Base-by-base conservation (phyloP, 2,888 invertebrate genomes). In the Hanleya hanleyi region DNA sequence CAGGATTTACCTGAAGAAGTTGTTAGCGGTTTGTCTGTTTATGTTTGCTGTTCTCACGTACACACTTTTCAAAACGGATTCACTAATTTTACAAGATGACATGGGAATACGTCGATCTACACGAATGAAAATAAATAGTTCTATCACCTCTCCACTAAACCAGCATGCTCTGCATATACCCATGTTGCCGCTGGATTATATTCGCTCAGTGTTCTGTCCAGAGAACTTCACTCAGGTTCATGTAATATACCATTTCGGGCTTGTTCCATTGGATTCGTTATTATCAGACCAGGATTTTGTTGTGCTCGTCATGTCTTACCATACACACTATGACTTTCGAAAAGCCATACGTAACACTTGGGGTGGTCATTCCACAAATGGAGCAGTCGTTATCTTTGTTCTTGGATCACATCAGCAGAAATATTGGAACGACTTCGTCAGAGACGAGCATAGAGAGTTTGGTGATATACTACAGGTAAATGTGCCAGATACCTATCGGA, bases 391-490 rank as follows among this genome's bases (percentile, higher is more conserved):
- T 4, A 69, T 71, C 15, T 81, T 81, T 57, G 68, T 79, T 2
- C 70, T 78, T 1, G 81, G 81, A 7, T 66, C 62, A 33, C 38
- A 47, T 32, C 51, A 37, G 33, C 67, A 75, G 15, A 68, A 70
- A 0, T 36, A 38, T 26, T 81, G 79, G 81, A 74, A 73, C 66
- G 61, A 73, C 9, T 51, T 79, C 41, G 67, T 78, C 12, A 69
- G 69, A 18, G 68, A 75, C 9, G 81, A 81, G 68, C 62, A 69
- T 15, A 49, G 22, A 1, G 18, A 78, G 2, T 77, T 81, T 50
- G 65, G 71, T 9, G 82, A 82, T 69, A 73, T 82, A 41, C 70
- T 82, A 29, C 73, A 71, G 26, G 67, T 78, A 9, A 73, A 77
- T 33, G 71, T 75, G 1, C 49, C 73, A 1, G 82, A 82, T 61